phyloP scores from a whole-genome alignment of 1,140 invertebrate genomes.

The Trichogramma pretiosum region DNA sequence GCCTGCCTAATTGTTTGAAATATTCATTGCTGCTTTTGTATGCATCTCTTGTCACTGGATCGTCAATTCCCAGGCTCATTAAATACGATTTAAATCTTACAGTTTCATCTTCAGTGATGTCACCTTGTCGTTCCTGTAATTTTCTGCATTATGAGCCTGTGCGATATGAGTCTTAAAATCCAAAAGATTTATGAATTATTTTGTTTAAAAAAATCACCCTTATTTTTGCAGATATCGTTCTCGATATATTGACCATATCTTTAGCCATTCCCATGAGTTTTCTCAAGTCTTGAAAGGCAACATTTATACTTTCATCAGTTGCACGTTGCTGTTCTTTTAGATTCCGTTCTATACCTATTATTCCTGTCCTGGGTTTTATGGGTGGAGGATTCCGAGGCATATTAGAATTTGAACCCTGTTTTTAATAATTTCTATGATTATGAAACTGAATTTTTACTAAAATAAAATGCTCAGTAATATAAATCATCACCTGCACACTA shows the following conservation, averaged over 20 bases:
- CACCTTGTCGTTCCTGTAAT: constrained; percentile 82
- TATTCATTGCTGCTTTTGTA: constrained; percentile 83
- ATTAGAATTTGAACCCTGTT: constrained; percentile 19
- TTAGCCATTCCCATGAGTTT: constrained; percentile 94
- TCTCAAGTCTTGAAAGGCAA: constrained; percentile 91
- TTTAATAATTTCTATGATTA: not conserved
- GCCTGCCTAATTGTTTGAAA: constrained; percentile 75
- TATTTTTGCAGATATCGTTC: constrained; percentile 88
- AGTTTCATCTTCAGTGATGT: constrained; percentile 96
- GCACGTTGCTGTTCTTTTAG: constrained; percentile 82
- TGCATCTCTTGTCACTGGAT: constrained; percentile 88
- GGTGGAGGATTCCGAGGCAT: constrained; percentile 34
- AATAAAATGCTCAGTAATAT: no score
- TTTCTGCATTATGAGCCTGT: constrained; percentile 34
- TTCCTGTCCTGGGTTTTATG: constrained; percentile 74
- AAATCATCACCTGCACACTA: no score
- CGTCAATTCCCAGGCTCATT: constrained; percentile 91
- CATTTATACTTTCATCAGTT: constrained; percentile 82
- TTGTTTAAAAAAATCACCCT: constrained; percentile 50
- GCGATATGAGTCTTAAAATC: no score
- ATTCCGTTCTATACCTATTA: constrained; percentile 90
- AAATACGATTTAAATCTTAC: constrained; percentile 92
- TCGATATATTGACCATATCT: constrained; percentile 91
- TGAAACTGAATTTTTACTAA: not conserved
- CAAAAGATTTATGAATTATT: constrained; percentile 23